Base-by-base conservation (phyloP, 2,113 vertebrate species). In the Dinomys branickii region DNA sequence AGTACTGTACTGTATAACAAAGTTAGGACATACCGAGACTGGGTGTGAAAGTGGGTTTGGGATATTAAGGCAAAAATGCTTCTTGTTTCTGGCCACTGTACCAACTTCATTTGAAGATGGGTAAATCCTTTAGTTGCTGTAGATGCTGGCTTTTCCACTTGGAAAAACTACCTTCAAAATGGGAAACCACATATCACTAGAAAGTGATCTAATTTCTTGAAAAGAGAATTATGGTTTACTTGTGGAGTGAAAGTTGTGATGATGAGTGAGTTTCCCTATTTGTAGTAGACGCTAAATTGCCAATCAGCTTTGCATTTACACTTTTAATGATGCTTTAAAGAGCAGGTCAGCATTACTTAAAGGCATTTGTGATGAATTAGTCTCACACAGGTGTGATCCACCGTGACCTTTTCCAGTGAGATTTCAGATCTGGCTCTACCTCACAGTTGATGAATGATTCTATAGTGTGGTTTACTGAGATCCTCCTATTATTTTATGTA, bases 181-280 rank as follows among this genome's bases (percentile, higher is more conserved):
- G 80, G 90, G 67, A 96, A 95, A 83, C 58, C 73, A 50, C 30
- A 1, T 91, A 80, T 75, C 73, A 41, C 9, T 20, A 73, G 81
- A 87, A 78, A 94, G 75, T 84, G 59, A 94, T 83, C 82, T 58
- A 33, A 78, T 90, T 93, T 91, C 87, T 94, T 90, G n/a, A 52
- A 82, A 91, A 93, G 80, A 78, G 30, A 88, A 78, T 52, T 85
- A 33, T 6, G 14, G n/a, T 69, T 91, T 88, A 50, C 87, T 75
- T 88, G 78, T 90, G 82, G 63, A 90, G 65, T 73, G 26, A 91
- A 97, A 87, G 41, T 81, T 89, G 12, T 77, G 63, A 61, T 77
- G 73, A 47, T 65, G 56, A 94, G 19, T 63, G 82, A 96, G 67
- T 69, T 88, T 13, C 38, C 35, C 9, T 59, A 28, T 87, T 73